Base-by-base conservation (phyloP, 2,797 vertebrate genomes). In the Myotis findleyi region DNA sequence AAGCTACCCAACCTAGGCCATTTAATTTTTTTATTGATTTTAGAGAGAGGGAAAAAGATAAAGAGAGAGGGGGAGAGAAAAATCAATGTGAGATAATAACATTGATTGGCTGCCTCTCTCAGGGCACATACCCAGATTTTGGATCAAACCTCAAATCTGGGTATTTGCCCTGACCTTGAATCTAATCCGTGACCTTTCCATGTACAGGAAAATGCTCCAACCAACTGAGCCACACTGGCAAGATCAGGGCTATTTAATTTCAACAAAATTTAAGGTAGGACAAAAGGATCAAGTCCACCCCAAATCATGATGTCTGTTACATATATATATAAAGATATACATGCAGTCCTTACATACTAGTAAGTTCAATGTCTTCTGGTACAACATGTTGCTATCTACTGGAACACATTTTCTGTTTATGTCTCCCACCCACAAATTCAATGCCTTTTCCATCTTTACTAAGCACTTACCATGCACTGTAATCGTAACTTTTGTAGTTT, bases 181-280 rank as follows among this genome's bases (percentile, higher is more conserved):
- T n/a, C 30, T 16, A 16, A n/a, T 30, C 30, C 12, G 1, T 30
- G 6, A 16, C 62, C 30, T 64, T 64, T 64, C 27, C 13, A 6
- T n/a, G 30, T 12, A 62, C 12, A 13, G 27, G 12, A 30, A 27
- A 59, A 59, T 59, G 11, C 14, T 64, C 62, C 62, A n/a, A 64
- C 13, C 6, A 64, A 64, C 62, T 64, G 27, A 64, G 13, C 13
- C 27, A 64, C 27, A 3, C 62, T 30, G 27, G 62, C 62, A 6
- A 64, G 6, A 6, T 7, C 27, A 88, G 85, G 53, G 90, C 21
- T 21, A 79, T 89, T 86, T 90, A 41, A 89, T 85, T 93, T 83
- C 89, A 87, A 89, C 23, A 51, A 57, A 57, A 0, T 81, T 75
- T 93, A 27, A 59, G 55, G 13, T 73, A 85, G 36, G 49, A 17